phyloP scores from a whole-genome alignment of 2,888 invertebrate species.

The Anthophora plumipes region DNA sequence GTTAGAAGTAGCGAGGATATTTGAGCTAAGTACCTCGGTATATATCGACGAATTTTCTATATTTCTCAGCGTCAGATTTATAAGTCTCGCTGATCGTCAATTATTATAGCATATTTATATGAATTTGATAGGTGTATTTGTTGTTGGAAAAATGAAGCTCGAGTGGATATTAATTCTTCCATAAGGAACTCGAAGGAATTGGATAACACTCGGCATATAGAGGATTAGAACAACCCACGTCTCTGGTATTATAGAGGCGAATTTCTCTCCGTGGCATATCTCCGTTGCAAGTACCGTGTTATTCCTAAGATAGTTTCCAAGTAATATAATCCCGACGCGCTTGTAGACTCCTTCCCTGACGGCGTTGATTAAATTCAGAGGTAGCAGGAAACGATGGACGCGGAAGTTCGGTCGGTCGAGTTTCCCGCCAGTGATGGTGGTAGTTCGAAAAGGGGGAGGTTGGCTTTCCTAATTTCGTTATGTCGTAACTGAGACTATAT shows the following conservation, averaged over 20 bases:
- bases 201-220: no score
- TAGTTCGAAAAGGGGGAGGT: neutral
- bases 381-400: constrained; percentile 60
- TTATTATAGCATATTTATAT: no score
- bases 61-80: no score
- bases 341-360: constrained; percentile 16
- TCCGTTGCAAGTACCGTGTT: constrained; percentile 50
- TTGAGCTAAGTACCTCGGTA: no score
- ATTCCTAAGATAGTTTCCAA: constrained; percentile 75
- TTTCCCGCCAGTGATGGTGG: constrained; percentile 51
- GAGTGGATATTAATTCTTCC: no score
- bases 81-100: no score
- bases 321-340: constrained; percentile 75
- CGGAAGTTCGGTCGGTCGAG: constrained; percentile 55
- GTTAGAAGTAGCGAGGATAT: no score
- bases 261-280: constrained; percentile 34
- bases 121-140: no score
- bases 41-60: no score
- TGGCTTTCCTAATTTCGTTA: constrained; percentile 63
- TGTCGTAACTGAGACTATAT: constrained; percentile 41
- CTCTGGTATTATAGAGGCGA: constrained; percentile 6
- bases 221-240: no score
- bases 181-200: no score
- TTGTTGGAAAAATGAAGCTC: no score
- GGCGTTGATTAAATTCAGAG: constrained; percentile 78